phyloP scores from a whole-genome alignment of 1,140 invertebrate species.

The Drosophila sp. region DNA sequence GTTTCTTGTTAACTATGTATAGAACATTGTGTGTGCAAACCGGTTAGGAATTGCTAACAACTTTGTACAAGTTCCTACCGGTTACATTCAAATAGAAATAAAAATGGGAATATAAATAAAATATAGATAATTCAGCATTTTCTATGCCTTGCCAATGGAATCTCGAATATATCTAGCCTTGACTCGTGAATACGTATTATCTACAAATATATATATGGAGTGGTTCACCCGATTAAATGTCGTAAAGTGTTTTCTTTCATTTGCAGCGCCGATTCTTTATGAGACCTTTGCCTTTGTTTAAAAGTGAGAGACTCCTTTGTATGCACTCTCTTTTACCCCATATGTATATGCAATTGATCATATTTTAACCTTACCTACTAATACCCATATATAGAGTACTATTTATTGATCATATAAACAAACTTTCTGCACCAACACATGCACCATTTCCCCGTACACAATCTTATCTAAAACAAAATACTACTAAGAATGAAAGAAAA shows the following conservation, averaged over 20 bases:
- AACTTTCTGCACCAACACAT: not conserved
- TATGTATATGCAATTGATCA: slow-evolving; percentile 28
- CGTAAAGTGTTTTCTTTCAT: slow-evolving; percentile 8
- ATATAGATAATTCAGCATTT: slow-evolving; percentile 22
- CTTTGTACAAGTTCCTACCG: slow-evolving; percentile 5
- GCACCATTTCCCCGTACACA: not conserved
- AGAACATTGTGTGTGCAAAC: slow-evolving; percentile 5
- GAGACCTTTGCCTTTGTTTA: not conserved
- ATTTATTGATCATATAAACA: slow-evolving; percentile 20
- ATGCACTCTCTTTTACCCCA: not conserved
- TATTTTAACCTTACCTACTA: slow-evolving; percentile 12
- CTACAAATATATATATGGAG: not conserved
- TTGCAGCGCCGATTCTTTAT: not conserved
- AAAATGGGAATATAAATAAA: slow-evolving; percentile 2
- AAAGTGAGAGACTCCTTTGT: not conserved
- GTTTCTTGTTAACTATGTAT: not conserved
- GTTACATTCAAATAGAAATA: slow-evolving; percentile 15
- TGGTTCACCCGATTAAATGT: not conserved
- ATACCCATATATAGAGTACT: too few relatives aligned
- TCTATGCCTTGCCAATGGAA: slow-evolving; percentile 4
- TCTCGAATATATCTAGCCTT: not conserved
- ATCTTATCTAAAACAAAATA: slow-evolving; percentile 42
- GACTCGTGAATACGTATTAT: slow-evolving; percentile 10
- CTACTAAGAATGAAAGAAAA: slow-evolving; percentile 1
- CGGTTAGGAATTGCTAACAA: slow-evolving; percentile 6